Evolutionary conservation across 2,888 invertebrate genomes (phyloP).

Genomic region (Dynastes grantii): DNA sequence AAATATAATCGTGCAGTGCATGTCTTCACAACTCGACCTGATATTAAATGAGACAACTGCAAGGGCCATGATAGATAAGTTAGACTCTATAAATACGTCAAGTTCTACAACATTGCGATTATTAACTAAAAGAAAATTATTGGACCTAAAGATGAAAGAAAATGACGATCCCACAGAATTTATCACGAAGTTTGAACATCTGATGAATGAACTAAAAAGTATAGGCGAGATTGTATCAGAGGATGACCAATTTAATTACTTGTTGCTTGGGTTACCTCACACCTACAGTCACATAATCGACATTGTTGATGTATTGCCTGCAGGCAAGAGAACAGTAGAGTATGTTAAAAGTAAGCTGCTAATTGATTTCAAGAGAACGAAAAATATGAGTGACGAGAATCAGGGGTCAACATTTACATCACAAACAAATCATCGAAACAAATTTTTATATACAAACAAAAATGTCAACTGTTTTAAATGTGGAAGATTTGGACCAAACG

Average conservation of each 20-base stretch:
- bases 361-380: not conserved
- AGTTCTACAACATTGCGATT: not conserved
- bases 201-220: constrained; percentile 9
- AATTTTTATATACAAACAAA: not conserved
- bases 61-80: not conserved
- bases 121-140: not conserved
- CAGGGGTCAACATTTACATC: not conserved
- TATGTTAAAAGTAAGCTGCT: constrained; percentile 9
- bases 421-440: not conserved
- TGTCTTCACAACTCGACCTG: not conserved
- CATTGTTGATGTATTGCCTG: constrained; percentile 4
- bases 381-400: constrained; percentile 2
- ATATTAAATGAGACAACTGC: constrained; percentile 11
- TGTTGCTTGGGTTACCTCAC: not conserved
- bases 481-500: not conserved
- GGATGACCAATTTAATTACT: not conserved
- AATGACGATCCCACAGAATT: not conserved
- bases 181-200: constrained; percentile 8
- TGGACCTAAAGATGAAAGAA: constrained; percentile 4
- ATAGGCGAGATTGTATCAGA: not conserved
- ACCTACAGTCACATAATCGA: not conserved
- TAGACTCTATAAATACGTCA: not conserved
- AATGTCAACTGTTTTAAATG: constrained; percentile 3
- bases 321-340: not conserved
- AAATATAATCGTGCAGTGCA: not conserved